These are phyloP conservation scores for Crax fasciolata DNA, from an alignment of 2,797 vertebrate genomes.

Conservation along the genomic window DNA sequence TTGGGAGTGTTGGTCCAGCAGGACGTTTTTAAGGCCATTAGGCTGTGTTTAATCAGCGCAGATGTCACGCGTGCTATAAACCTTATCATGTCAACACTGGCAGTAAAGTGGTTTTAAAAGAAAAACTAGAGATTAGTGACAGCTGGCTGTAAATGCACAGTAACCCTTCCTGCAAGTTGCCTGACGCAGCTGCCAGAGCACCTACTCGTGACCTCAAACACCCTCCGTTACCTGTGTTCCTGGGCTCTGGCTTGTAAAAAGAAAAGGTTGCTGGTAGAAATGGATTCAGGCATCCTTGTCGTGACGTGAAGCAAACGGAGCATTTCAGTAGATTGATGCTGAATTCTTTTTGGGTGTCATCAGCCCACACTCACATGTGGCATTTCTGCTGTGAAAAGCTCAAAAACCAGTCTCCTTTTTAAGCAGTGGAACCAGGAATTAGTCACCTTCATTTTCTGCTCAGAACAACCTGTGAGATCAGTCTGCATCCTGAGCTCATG, in stretches of 20 bases:
- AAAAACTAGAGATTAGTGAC: background rate
- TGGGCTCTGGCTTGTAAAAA: background rate
- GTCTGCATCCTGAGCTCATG: background rate
- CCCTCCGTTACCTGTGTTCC: background rate
- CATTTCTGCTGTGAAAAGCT: background rate
- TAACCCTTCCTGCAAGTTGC: background rate
- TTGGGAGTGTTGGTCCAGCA: background rate
- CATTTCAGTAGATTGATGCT: rapidly evolving
- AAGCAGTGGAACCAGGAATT: background rate
- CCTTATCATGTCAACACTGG: background rate
- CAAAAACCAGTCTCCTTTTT: background rate
- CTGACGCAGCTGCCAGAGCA: background rate
- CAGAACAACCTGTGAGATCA: background rate
- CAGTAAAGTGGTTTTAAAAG: background rate
- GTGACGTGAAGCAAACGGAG: background rate
- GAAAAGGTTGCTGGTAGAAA: rapidly evolving
- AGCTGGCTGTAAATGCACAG: background rate
- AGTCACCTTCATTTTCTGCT: background rate
- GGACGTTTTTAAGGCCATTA: background rate
- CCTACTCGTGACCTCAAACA: background rate
- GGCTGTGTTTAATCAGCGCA: slow-evolving; percentile 20
- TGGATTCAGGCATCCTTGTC: background rate
- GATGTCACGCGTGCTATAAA: background rate
- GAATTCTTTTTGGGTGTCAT: rapidly evolving
- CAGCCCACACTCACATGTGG: background rate